A percentile compares a stretch with the other conserved stretches of the same genome.
These are phyloP conservation scores for Neodiprion pinetum DNA, from an alignment of 1,140 invertebrate species.

Conservation along the genomic window DNA sequence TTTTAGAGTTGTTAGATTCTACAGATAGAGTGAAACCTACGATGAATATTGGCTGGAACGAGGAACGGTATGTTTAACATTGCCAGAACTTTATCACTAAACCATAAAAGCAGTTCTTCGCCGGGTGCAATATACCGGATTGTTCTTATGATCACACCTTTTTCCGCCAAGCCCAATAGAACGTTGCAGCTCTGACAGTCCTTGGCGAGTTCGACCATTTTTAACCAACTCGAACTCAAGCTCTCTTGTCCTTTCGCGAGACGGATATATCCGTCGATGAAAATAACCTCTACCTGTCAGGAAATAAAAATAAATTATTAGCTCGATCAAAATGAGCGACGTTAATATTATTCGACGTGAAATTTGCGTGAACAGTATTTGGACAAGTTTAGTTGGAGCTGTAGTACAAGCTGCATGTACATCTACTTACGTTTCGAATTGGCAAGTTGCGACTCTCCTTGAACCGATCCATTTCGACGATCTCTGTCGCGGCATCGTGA, in stretches of 20 bases:
- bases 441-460: constrained; percentile 26
- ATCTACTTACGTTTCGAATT: constrained; percentile 37
- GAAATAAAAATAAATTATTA: constrained; percentile 26
- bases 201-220: constrained; percentile 65
- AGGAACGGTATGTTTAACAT: constrained; percentile 81
- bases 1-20: not conserved
- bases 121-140: constrained; percentile 62
- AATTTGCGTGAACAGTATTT: too few species aligned
- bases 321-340: not conserved
- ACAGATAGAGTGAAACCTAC: constrained; percentile 57
- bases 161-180: constrained; percentile 54
- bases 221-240: constrained; percentile 56
- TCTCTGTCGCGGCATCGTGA: constrained; percentile 35
- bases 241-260: constrained; percentile 31
- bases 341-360: too few species aligned
- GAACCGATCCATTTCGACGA: constrained; percentile 39
- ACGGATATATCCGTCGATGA: constrained; percentile 29
- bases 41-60: constrained; percentile 80
- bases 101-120: constrained; percentile 81
- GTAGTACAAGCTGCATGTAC: too few species aligned
- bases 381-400: too few species aligned
- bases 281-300: constrained; percentile 10
- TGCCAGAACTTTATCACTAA: constrained; percentile 76
- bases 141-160: constrained; percentile 57
- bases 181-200: constrained; percentile 76